These are phyloP conservation scores for Umimayanthus chanpuru DNA, from an alignment of 92 coral and sea anemone genomes.

Conservation along the genomic window DNA sequence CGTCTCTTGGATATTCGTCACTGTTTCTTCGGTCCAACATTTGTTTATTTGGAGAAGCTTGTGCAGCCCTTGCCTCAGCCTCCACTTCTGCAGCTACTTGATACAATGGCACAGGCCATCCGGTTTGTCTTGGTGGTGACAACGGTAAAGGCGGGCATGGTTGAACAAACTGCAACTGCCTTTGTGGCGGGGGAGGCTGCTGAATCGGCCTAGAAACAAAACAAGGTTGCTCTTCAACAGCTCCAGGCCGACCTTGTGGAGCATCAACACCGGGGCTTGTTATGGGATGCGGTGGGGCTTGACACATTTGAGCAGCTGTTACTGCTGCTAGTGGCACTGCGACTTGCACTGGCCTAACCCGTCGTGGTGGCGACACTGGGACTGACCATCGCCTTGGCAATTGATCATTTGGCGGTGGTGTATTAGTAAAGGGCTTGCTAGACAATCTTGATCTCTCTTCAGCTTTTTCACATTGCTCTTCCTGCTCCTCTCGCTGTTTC, in stretches of 20 bases:
- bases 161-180: conserved; percentile 25
- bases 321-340: not conserved
- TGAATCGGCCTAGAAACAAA: not conserved
- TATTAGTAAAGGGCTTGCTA: conserved; percentile 11
- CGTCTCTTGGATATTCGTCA: not conserved
- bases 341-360: not conserved
- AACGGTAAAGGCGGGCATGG: not conserved
- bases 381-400: not conserved
- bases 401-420: not conserved
- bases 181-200: conserved; percentile 20
- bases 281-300: not conserved
- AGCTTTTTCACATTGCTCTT: conserved; percentile 25
- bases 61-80: not conserved
- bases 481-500: conserved; percentile 55
- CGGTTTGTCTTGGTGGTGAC: conserved; percentile 12
- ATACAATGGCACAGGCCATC: conserved; percentile 12
- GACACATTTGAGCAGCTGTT: not conserved
- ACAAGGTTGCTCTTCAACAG: not conserved
- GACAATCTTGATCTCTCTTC: conserved; percentile 15
- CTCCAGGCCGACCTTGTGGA: not conserved
- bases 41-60: not conserved
- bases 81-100: not conserved
- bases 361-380: not conserved
- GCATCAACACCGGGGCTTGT: not conserved
- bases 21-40: not conserved